phyloP scores from a whole-genome alignment of 2,113 vertebrate genomes.

The Phylloscopus trochilus region DNA sequence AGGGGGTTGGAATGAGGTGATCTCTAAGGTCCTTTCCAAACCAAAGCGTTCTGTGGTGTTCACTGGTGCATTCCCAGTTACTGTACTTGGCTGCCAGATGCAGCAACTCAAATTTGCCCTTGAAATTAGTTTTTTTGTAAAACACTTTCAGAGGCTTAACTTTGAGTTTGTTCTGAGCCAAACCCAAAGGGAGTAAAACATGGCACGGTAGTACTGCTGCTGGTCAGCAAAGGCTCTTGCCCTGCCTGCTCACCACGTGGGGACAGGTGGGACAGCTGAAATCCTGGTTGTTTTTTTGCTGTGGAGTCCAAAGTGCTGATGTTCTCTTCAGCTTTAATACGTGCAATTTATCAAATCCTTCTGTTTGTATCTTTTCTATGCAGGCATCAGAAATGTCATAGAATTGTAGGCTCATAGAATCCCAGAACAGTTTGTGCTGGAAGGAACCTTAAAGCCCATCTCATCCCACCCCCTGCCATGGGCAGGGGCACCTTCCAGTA shows the following conservation, averaged over 20 bases:
- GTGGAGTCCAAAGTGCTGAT: not conserved
- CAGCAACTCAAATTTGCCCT: not conserved
- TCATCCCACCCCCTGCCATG: not conserved
- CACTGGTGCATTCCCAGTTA: not conserved
- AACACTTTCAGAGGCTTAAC: not conserved
- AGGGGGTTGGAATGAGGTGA: not conserved
- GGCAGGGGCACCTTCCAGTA: not conserved
- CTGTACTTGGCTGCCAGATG: not conserved
- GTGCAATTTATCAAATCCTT: not conserved
- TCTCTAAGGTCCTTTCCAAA: not conserved
- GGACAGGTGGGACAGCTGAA: not conserved
- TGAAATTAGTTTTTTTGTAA: not conserved
- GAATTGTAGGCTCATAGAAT: not conserved
- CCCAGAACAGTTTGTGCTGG: not conserved
- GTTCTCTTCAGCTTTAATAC: not conserved
- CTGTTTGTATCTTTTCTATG: not conserved
- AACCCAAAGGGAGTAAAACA: not conserved
- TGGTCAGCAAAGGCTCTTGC: not conserved
- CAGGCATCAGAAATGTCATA: not conserved
- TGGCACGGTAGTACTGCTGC: accelerated
- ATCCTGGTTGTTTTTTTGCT: not conserved
- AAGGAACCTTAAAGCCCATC: not conserved
- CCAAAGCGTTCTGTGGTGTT: not conserved
- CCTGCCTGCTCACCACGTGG: not conserved
- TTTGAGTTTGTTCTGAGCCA: not conserved